Percentiles rank a stretch among this genome's conserved stretches.
phyloP scores from a whole-genome alignment of 2,113 vertebrate genomes.

The Anguilla japonica region DNA sequence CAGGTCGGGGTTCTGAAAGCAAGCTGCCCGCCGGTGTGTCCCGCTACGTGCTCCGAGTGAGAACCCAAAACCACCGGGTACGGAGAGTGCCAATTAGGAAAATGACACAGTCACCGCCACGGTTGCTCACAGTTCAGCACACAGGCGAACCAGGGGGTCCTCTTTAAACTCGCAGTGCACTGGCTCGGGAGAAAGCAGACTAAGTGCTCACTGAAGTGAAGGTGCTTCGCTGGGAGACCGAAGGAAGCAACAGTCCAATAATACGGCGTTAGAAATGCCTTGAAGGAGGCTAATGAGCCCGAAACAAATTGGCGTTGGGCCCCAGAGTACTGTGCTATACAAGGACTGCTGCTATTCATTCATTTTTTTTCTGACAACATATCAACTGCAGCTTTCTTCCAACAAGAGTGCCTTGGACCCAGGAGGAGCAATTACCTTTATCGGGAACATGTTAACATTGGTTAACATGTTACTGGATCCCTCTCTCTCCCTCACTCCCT shows the following conservation, averaged over 20 bases:
- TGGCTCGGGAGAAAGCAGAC: not conserved
- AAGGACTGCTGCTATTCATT: not conserved
- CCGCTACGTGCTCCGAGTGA: not conserved
- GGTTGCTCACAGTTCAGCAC: not conserved
- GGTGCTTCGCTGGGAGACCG: not conserved
- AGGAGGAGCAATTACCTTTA: not conserved
- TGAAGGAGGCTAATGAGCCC: not conserved
- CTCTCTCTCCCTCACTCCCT: no score
- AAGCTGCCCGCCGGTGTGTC: not conserved
- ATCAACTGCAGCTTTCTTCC: not conserved
- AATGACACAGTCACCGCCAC: not conserved
- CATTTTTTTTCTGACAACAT: not conserved
- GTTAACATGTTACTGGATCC: not conserved
- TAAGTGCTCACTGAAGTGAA: not conserved
- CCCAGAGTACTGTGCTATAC: not conserved
- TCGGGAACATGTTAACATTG: not conserved
- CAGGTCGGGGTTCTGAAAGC: not conserved
- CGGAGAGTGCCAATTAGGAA: not conserved
- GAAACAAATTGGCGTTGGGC: no score
- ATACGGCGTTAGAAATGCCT: not conserved
- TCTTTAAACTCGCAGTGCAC: not conserved
- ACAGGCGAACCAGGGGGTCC: not conserved
- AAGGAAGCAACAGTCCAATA: not conserved
- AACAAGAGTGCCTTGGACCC: not conserved
- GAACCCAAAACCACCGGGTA: not conserved